phyloP scores from a whole-genome alignment of 2,888 invertebrate genomes.

The Gandaritis pyraliata region DNA sequence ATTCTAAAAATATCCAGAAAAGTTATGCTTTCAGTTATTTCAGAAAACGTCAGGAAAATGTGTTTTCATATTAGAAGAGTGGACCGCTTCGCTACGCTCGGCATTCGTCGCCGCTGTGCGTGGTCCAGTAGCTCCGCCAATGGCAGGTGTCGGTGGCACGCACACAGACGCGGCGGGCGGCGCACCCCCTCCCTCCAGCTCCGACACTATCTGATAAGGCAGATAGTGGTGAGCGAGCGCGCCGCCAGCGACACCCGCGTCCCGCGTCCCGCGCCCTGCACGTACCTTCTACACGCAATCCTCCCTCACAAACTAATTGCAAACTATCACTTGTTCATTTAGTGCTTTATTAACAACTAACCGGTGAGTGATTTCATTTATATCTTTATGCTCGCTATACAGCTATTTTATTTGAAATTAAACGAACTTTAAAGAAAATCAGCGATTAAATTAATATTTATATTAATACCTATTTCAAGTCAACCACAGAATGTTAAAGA shows the following conservation, averaged over 20 bases:
- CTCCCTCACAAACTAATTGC: not conserved
- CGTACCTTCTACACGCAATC: constrained; percentile 3
- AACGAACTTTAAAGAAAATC: too few relatives aligned
- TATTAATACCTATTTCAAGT: too few relatives aligned
- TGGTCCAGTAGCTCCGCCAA: constrained; percentile 26
- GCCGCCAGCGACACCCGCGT: constrained; percentile 34
- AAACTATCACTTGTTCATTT: not conserved
- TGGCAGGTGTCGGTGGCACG: constrained; percentile 18
- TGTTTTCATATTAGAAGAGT: constrained; percentile 20
- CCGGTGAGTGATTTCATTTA: too few relatives aligned
- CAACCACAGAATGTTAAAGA: too few relatives aligned
- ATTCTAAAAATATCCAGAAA: not conserved
- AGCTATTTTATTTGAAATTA: too few relatives aligned
- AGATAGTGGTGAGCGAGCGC: constrained; percentile 38
- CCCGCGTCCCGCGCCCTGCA: constrained; percentile 4
- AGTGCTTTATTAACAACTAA: constrained; percentile 1
- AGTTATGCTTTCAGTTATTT: not conserved
- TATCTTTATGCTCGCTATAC: too few relatives aligned
- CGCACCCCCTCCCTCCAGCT: constrained; percentile 30
- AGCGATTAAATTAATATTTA: too few relatives aligned
- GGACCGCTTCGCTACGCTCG: constrained; percentile 9
- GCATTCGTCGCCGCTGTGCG: constrained; percentile 12
- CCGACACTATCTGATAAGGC: constrained; percentile 46
- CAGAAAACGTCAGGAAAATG: constrained; percentile 20
- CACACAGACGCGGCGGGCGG: constrained; percentile 21